Percentiles rank a stretch among this genome's conserved stretches.
Evolutionary conservation across 2,113 vertebrate species (phyloP).

Genomic region (Lota lota): DNA sequence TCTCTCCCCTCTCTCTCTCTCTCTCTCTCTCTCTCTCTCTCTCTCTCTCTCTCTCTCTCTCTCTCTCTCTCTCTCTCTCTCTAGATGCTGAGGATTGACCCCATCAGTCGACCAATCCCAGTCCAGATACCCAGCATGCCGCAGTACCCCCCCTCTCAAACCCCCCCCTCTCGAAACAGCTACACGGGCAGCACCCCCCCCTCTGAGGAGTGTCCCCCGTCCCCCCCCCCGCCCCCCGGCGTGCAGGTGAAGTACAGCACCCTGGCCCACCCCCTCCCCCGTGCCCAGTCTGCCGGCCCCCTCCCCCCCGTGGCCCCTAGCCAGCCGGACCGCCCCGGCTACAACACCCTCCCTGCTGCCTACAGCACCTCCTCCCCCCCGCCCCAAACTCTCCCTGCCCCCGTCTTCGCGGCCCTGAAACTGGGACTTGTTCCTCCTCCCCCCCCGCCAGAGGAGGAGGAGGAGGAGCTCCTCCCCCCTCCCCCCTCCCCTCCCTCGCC

Average conservation of each 20-base stretch:
- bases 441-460: constrained; percentile 50
- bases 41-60: neutral
- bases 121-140: constrained; percentile 77
- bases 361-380: constrained; percentile 71
- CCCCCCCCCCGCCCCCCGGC: constrained; percentile 71
- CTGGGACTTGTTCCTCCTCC: constrained; percentile 67
- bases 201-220: constrained; percentile 73
- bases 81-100: constrained; percentile 83
- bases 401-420: constrained; percentile 76
- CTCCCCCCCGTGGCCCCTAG: constrained; percentile 14
- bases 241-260: constrained; percentile 88
- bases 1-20: no score
- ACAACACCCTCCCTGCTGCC: constrained; percentile 68
- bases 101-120: constrained; percentile 79
- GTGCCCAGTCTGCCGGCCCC: constrained; percentile 32
- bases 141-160: constrained; percentile 64
- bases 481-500: constrained; percentile 52
- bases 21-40: neutral
- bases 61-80: constrained; percentile 23
- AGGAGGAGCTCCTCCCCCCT: constrained; percentile 46
- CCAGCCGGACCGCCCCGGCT: constrained; percentile 63
- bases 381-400: constrained; percentile 68
- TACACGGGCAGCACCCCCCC: constrained; percentile 69
- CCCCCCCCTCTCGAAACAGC: constrained; percentile 58
- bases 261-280: constrained; percentile 73